Base-by-base conservation (phyloP, 1,140 invertebrate species). In the Drosophila parvula region DNA sequence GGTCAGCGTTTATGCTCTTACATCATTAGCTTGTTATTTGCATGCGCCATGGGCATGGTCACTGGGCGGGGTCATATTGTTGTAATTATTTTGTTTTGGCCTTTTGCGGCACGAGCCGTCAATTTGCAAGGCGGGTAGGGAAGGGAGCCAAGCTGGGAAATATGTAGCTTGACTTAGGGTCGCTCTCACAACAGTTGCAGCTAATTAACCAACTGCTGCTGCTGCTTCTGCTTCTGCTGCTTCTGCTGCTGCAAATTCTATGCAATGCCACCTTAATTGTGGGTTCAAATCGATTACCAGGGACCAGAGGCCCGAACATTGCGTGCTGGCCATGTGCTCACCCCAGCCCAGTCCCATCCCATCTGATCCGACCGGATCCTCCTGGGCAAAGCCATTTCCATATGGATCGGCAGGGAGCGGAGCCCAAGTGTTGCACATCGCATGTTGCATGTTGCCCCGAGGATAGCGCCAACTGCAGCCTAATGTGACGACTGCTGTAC, bases 21-120 rank as follows among this genome's bases (percentile, higher is more conserved):
- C 83, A 89, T 88, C 83, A 89, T 88, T 88, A 88, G 84, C 83
- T 89, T 88, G 84, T 88, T 88, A 88, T 88, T 82, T 88, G 84
- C 84, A 89, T 88, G 76, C 83, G 60, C 59, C 30, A 34, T 27
- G 56, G 28, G 28, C 28, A 7, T n/a, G 10, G 16, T 11, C 22
- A 22, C 32, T 32, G 45, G 47, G 48, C 43, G 11, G 43, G 56
- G 61, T 58, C 38, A 43, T 22, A 22, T 58, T 34, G 51, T 40
- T 32, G 53, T 76, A 79, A 73, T 86, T 86, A 81, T 79, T 79
- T 78, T 47, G 55, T 63, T 58, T 55, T 63, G 59, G 57, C 64
- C 51, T 82, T 73, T 76, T 86, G 78, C 80, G 84, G 76, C 84
- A 88, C 83, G 84, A 88, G 84, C 77, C 80, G 63, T 75, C 73